Evolutionary conservation across 2,113 vertebrate species (phyloP).

Genomic region (Hemibagrus wyckioides): DNA sequence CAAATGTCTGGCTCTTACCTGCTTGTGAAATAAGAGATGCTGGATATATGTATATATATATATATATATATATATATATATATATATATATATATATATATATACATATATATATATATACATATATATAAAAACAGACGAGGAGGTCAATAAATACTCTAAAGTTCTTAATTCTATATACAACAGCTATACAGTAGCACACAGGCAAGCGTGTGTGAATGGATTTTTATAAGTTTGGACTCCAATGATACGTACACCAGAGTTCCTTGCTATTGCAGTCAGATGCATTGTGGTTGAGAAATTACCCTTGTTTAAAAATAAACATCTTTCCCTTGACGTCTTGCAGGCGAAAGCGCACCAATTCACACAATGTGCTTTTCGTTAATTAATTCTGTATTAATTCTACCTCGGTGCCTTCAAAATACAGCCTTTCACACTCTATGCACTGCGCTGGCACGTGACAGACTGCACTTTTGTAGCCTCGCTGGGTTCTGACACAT

Average conservation of each 20-base stretch:
- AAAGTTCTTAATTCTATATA: constrained; percentile 85
- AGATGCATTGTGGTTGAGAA: constrained; percentile 78
- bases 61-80: too few species aligned
- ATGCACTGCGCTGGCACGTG: constrained; percentile 27
- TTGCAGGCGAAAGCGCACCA: constrained; percentile 47
- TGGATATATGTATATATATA: too few species aligned
- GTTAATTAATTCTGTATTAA: constrained; percentile 41
- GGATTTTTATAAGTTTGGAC: constrained; percentile 61
- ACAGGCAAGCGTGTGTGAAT: constrained; percentile 69
- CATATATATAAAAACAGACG: constrained; percentile 71
- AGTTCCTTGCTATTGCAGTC: constrained; percentile 80
- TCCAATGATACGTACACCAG: constrained; percentile 68
- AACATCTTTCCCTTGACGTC: constrained; percentile 65
- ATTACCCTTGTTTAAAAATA: constrained; percentile 69
- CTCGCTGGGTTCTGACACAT: neutral
- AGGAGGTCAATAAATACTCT: constrained; percentile 88
- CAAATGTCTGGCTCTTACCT: constrained; percentile 16
- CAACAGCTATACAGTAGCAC: constrained; percentile 83
- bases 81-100: too few species aligned
- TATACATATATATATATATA: too few species aligned
- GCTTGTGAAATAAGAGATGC: constrained; percentile 60
- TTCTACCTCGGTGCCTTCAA: constrained; percentile 45
- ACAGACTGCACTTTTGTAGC: neutral
- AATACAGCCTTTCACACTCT: constrained; percentile 53
- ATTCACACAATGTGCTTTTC: constrained; percentile 32